Percentiles rank a stretch among this genome's conserved stretches.
phyloP scores from a whole-genome alignment of 2,113 vertebrate species.

The Trichomycterus rosablanca region DNA sequence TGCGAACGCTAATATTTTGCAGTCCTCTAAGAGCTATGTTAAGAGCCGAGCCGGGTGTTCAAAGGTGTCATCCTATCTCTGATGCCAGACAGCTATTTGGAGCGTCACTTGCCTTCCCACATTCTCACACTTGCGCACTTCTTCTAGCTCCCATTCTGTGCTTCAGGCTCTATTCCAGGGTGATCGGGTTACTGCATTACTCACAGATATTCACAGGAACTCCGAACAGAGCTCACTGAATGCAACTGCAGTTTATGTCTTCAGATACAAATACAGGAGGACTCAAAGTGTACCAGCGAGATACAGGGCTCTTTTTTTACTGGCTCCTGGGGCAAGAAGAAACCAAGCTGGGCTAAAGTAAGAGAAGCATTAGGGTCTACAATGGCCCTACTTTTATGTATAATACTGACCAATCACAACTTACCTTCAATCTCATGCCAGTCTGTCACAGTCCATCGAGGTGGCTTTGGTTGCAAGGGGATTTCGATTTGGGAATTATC shows the following conservation, averaged over 20 bases:
- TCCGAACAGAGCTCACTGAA: constrained; percentile 41
- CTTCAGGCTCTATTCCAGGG: constrained; percentile 37
- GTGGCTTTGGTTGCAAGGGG: constrained; percentile 48
- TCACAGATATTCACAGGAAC: constrained; percentile 16
- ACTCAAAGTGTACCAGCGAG: constrained; percentile 67
- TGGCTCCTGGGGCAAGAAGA: constrained; percentile 77
- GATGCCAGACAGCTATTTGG: constrained; percentile 36
- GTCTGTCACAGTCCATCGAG: constrained; percentile 1
- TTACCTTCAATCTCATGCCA: constrained; percentile 50
- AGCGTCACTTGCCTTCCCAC: constrained; percentile 19
- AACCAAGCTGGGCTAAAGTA: constrained; percentile 72
- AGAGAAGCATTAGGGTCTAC: constrained; percentile 53
- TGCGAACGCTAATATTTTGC: constrained; percentile 19
- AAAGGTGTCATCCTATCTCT: constrained; percentile 32
- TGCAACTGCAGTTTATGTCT: constrained; percentile 68
- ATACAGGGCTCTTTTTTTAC: constrained; percentile 72
- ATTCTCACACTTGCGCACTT: constrained; percentile 24
- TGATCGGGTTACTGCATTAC: constrained; percentile 30
- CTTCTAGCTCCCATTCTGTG: constrained; percentile 35
- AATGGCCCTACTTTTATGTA: constrained; percentile 35
- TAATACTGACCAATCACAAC: constrained; percentile 50
- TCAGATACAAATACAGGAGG: constrained; percentile 69
- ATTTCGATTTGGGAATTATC: constrained; percentile 54
- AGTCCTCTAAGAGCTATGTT: constrained; percentile 26
- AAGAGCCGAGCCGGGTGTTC: constrained; percentile 21